A percentile compares a stretch with the other conserved stretches of the same genome.
Evolutionary conservation across 2,113 vertebrate species (phyloP).

Genomic region (Oryzias javanicus): DNA sequence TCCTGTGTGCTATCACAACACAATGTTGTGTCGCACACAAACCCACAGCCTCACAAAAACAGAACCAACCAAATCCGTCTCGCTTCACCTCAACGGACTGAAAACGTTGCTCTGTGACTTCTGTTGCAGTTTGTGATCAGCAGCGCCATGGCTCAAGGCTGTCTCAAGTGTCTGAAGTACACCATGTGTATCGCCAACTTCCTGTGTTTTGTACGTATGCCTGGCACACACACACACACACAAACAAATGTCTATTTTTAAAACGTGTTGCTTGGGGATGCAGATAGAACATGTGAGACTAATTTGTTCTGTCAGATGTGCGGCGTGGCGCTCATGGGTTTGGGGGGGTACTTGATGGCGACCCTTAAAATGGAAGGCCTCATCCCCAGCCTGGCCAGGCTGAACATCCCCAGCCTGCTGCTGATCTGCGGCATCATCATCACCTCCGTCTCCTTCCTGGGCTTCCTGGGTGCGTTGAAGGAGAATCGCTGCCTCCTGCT

Average conservation of each 20-base stretch:
- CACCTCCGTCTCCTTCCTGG: conserved; percentile 86
- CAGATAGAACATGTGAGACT: too few relatives aligned
- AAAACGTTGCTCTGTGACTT: background rate
- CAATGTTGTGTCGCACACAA: too few relatives aligned
- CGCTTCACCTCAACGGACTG: too few relatives aligned
- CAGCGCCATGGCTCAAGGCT: conserved; percentile 70
- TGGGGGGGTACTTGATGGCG: conserved; percentile 76
- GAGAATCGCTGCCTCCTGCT: conserved; percentile 88
- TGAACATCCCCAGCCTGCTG: conserved; percentile 75
- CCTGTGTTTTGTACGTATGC: conserved; percentile 77
- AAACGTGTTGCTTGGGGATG: too few relatives aligned
- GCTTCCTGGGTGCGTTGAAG: conserved; percentile 86
- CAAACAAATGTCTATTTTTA: background rate
- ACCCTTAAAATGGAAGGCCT: conserved; percentile 58
- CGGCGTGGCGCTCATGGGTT: conserved; percentile 74
- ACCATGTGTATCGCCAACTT: conserved; percentile 81
- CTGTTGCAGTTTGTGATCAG: conserved; percentile 43
- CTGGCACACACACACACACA: background rate
- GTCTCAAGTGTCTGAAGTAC: conserved; percentile 79
- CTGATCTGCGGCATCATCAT: conserved; percentile 81
- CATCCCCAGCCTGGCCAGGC: conserved; percentile 55
- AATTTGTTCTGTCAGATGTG: conserved; percentile 68
- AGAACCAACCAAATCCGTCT: too few relatives aligned
- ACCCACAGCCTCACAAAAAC: too few relatives aligned
- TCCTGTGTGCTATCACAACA: too few relatives aligned